phyloP scores from a whole-genome alignment of 2,888 invertebrate genomes.

The Sinelater perroti region DNA sequence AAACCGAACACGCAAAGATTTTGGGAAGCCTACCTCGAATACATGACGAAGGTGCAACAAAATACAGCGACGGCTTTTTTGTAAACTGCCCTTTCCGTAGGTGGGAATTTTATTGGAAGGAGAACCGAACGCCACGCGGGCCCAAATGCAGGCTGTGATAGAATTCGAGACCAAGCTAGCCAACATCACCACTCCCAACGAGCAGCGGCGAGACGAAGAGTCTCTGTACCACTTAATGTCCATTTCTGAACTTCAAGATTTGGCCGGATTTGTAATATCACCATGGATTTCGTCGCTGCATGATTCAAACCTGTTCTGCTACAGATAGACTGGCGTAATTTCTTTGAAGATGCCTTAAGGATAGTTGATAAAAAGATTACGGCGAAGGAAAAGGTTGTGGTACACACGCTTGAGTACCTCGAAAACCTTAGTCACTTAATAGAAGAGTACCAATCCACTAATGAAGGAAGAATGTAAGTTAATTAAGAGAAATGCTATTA shows the following conservation, averaged over 20 bases:
- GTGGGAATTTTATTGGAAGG: conserved; percentile 84
- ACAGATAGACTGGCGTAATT: conserved; percentile 82
- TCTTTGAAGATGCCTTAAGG: conserved; percentile 85
- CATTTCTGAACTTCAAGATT: conserved; percentile 76
- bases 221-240: conserved; percentile 87
- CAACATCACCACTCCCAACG: conserved; percentile 86
- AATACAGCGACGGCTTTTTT: background rate
- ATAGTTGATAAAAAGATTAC: conserved; percentile 73
- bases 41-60: conserved; percentile 83
- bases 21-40: conserved; percentile 87
- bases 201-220: conserved; percentile 90
- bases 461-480: conserved; percentile 75
- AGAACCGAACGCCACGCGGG: conserved; percentile 73
- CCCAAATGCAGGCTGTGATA: conserved; percentile 79
- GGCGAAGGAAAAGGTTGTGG: conserved; percentile 80
- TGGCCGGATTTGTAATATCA: conserved; percentile 72
- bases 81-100: conserved; percentile 54
- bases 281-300: background rate
- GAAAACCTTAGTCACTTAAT: conserved; percentile 79
- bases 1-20: conserved; percentile 85
- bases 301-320: conserved; percentile 52
- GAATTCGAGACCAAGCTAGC: conserved; percentile 90
- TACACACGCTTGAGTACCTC: conserved; percentile 90
- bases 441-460: conserved; percentile 72
- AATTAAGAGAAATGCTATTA: background rate